Conservation (phyloP, 2,113 vertebrate species). For the Xenopus laevis region DNA sequence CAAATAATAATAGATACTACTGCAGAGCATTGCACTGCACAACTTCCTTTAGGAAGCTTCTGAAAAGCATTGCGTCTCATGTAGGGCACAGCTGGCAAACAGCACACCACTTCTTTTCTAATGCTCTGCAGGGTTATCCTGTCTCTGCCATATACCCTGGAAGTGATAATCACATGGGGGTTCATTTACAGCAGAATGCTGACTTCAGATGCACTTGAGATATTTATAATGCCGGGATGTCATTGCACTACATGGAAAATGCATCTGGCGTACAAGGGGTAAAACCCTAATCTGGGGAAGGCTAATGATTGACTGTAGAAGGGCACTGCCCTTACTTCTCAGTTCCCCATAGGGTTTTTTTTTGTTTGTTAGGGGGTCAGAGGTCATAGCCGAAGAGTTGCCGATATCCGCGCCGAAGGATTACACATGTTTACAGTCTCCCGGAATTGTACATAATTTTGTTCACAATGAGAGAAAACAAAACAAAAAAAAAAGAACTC, state of each 20-base stretch:
- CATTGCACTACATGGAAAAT: too few species aligned
- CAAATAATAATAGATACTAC: too few species aligned
- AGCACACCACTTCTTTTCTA: too few species aligned
- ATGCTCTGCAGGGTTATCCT: too few species aligned
- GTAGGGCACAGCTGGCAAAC: too few species aligned
- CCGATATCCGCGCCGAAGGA: conserved; percentile 5
- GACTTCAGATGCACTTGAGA: neutral
- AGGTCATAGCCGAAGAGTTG: neutral
- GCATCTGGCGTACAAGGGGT: neutral
- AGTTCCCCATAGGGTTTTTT: neutral
- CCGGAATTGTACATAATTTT: conserved; percentile 32
- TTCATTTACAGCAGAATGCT: too few species aligned
- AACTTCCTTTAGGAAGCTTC: too few species aligned
- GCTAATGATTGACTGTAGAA: too few species aligned
- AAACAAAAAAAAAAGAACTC: conserved; percentile 8
- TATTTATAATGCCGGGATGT: neutral
- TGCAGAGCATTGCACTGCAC: too few species aligned
- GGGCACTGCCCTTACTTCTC: neutral
- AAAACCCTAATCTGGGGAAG: neutral
- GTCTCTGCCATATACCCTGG: too few species aligned
- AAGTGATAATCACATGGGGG: too few species aligned
- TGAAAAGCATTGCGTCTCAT: too few species aligned
- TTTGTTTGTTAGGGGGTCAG: neutral
- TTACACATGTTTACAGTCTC: conserved; percentile 29
- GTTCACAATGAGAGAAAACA: conserved; percentile 5